Conservation (phyloP, 2,888 invertebrate genomes). For the Plebejus melissa region DNA sequence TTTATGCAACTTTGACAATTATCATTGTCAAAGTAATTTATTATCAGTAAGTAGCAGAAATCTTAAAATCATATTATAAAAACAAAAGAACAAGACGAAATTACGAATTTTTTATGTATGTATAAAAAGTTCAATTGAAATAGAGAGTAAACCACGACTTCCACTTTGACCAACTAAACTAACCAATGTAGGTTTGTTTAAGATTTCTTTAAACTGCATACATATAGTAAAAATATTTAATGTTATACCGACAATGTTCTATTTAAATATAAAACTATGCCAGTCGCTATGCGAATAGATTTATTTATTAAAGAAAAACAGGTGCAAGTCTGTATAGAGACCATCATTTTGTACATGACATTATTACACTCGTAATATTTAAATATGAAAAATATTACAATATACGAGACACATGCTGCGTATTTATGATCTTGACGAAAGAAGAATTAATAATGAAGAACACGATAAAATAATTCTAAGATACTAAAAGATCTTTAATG, state of each 20-base stretch:
- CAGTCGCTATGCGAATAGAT: conserved; percentile 6
- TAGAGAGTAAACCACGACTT: too few relatives aligned
- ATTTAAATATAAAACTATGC: not conserved
- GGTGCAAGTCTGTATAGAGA: conserved; percentile 10
- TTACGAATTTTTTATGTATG: too few relatives aligned
- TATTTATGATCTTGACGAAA: not conserved
- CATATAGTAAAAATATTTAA: not conserved
- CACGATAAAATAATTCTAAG: not conserved
- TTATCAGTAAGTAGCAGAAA: too few relatives aligned
- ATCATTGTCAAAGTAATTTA: too few relatives aligned
- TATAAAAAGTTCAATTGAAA: too few relatives aligned
- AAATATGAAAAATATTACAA: not conserved
- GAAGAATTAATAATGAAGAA: not conserved
- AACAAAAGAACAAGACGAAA: too few relatives aligned
- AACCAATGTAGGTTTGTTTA: too few relatives aligned
- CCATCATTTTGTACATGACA: conserved; percentile 11
- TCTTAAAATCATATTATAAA: too few relatives aligned
- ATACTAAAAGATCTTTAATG: not conserved
- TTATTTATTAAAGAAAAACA: conserved; percentile 20
- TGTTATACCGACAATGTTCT: too few relatives aligned
- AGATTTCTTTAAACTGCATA: too few relatives aligned
- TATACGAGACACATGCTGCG: not conserved
- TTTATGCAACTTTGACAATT: too few relatives aligned
- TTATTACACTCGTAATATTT: not conserved
- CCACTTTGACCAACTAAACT: too few relatives aligned